Evolutionary conservation across 1,140 invertebrate species (phyloP), one percentile per base, ranked within the genome.

Genomic region (Batillaria attramentaria): DNA sequence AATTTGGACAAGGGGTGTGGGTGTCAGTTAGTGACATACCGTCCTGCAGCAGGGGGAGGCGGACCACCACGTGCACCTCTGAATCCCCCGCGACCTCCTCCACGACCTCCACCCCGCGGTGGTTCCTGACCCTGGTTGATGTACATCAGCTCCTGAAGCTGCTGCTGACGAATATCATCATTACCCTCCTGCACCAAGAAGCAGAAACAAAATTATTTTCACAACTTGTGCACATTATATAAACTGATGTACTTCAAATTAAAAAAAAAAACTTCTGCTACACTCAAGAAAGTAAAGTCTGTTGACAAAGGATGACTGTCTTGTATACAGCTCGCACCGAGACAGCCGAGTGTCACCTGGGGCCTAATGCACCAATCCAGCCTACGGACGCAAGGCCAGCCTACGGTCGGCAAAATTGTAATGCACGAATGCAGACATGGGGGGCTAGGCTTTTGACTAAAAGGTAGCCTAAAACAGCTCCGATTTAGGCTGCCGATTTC

Each of bases 81-180:
- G 35, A 79, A 81, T n/a, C 78, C 77, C 28, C 84, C 82, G 62
- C 82, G 37, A n/a, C 79, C 82, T 78, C 80, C 77, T 28, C 81
- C 81, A 62, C 79, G 35, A 18, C 62, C 73, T 46, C 73, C 74
- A 79, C 66, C 83, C 54, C 50, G 76, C 24, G 54, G 54, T 28
- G 68, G 37, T 24, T 74, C 68, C 24, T 79, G 83, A 31, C 79
- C 84, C 79, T 81, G 84, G 57, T 84, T 88, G 57, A 90, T 74
- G 65, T 89, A 86, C 82, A 87, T 94, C 92, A 95, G 93, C 86
- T 95, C 94, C 20, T 94, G 92, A 87, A 95, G 93, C 88, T 95
- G 95, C 85, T 95, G 94, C 86, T 95, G 94, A 13, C 94, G 91
- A 79, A 96, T 96, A 84, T 95, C 95, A 84, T 97, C 96, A 86